Evolutionary conservation across 2,888 invertebrate genomes (phyloP).

Genomic region (Flexamia atlantica): DNA sequence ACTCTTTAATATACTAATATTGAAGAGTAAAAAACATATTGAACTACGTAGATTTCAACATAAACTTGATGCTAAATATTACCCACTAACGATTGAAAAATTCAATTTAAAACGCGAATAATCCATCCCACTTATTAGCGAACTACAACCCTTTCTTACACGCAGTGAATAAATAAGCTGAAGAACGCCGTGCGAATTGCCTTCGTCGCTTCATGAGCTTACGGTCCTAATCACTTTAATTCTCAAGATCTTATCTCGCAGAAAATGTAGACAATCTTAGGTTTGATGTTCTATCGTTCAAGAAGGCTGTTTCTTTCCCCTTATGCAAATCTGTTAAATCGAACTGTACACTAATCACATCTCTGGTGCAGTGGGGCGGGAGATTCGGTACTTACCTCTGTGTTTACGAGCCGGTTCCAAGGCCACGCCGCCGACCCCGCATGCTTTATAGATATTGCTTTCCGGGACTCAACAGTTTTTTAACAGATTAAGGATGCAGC

Average conservation of each 20-base stretch:
- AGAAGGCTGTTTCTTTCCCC: not conserved
- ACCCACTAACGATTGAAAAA: too few relatives aligned
- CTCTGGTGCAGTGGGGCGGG: slow-evolving; percentile 25
- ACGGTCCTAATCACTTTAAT: slow-evolving; percentile 29
- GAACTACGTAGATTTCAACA: too few relatives aligned
- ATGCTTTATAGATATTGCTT: slow-evolving; percentile 49
- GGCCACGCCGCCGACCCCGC: not conserved
- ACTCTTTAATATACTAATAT: too few relatives aligned
- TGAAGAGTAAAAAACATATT: too few relatives aligned
- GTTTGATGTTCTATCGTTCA: not conserved
- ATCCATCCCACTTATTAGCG: too few relatives aligned
- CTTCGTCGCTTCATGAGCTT: not conserved
- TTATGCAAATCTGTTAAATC: slow-evolving; percentile 34
- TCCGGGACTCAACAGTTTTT: slow-evolving; percentile 37
- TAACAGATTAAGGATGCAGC: slow-evolving; percentile 40
- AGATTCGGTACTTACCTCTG: slow-evolving; percentile 7
- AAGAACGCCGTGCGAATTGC: slow-evolving; percentile 4
- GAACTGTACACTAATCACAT: slow-evolving; percentile 25
- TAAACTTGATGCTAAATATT: too few relatives aligned
- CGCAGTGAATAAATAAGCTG: not conserved
- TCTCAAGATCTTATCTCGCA: slow-evolving; percentile 2
- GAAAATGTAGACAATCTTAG: not conserved
- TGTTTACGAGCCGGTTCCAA: slow-evolving; percentile 35
- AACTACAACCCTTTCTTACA: too few relatives aligned
- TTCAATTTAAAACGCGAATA: too few relatives aligned